Evolutionary conservation across 1,140 invertebrate genomes (phyloP), one percentile per base, ranked within the genome.

Genomic region (Ylistrum balloti): DNA sequence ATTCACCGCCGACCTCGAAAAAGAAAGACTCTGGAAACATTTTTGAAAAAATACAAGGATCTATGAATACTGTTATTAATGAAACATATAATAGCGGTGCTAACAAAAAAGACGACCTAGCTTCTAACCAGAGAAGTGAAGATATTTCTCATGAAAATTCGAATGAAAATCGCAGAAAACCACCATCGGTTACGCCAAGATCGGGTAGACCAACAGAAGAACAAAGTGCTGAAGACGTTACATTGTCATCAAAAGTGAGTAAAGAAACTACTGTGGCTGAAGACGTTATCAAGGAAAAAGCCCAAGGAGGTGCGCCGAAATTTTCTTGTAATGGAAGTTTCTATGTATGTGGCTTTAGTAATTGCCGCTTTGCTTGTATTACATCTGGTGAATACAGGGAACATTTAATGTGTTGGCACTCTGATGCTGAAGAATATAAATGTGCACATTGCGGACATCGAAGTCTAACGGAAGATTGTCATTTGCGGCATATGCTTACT

Each of bases 381-480:
- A 95, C 89, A 22, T 93, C 93, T 20, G 35, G 87, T 0, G 92
- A 94, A 56, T 94, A 93, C 74, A 86, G 91, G 9, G 93, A 94
- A n/a, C 94, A 95, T 88, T 88, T 93, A 22, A 74, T 89, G 22
- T 89, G 91, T 32, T 87, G 88, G 11, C 94, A 95, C 56, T 85
- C 88, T 5, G 86, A 90, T 41, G 92, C 93, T 38, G 86, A 88
- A n/a, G 87, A 86, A 86, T 95, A 93, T 86, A 91, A 92, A 38
- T 95, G 94, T 88, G 92, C 90, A 35, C 92, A 95, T 89, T 95
- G 94, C 89, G 94, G 94, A 3, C 93, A 93, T 34, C 90, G 90
- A 38, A 92, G 91, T 33, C 88, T 56, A 17, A 93, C 90, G 33
- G 94, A 94, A 86, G 93, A 93, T 45, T 92, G 92, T 28, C 90